Percentiles rank a stretch among this genome's conserved stretches.
Evolutionary conservation across 2,113 vertebrate genomes (phyloP).

Genomic region (Cyanoderma ruficeps): DNA sequence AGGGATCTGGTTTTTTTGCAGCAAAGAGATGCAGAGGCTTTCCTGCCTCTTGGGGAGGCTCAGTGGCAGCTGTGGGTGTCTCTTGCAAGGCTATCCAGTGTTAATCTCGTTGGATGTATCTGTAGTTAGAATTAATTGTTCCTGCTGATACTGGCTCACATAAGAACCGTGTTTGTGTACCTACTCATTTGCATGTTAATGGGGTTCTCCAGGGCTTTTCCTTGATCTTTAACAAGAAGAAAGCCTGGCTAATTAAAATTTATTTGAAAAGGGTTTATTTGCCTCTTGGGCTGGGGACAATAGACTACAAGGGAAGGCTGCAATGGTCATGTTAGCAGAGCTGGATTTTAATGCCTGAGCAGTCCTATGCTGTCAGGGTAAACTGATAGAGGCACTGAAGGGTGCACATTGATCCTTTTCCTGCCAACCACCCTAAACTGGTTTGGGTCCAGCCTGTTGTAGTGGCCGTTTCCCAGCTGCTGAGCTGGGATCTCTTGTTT

Average conservation of each 20-base stretch:
- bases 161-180: conserved; percentile 15
- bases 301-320: not conserved
- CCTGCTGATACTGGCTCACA: conserved; percentile 21
- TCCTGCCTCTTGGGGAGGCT: not conserved
- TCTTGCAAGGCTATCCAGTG: not conserved
- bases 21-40: not conserved
- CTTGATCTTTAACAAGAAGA: conserved; percentile 45
- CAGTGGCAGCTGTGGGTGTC: not conserved
- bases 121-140: conserved; percentile 43
- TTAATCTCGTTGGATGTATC: not conserved
- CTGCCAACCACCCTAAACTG: not conserved
- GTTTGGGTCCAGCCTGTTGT: not conserved
- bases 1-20: not conserved
- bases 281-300: conserved; percentile 32
- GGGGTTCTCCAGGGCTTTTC: conserved; percentile 44
- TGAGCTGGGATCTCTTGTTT: not conserved
- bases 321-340: not conserved
- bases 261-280: conserved; percentile 50
- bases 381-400: not conserved
- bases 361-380: not conserved
- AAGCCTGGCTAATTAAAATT: conserved; percentile 54
- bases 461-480: not conserved
- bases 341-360: not conserved
- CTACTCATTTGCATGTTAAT: conserved; percentile 56
- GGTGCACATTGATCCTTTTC: not conserved